A percentile compares a stretch with the other conserved stretches of the same genome.
Conservation (phyloP, 2,113 vertebrate genomes). For the Terrapene triunguis region DNA sequence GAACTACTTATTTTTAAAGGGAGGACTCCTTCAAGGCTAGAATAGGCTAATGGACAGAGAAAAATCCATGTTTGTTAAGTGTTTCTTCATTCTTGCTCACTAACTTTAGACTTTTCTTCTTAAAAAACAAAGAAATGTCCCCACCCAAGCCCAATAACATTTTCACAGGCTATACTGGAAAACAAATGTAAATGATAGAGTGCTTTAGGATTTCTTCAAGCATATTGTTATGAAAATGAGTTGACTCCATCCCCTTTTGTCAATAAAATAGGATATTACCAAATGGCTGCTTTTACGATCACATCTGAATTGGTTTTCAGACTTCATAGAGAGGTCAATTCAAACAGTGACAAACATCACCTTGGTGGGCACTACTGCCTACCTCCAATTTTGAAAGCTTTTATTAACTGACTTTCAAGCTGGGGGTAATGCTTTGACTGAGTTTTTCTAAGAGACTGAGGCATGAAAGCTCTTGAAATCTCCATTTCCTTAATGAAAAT, state of each 20-base stretch:
- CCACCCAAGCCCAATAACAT: not conserved
- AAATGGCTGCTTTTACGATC: conserved; percentile 56
- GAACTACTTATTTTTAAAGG: conserved; percentile 27
- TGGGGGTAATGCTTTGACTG: conserved; percentile 59
- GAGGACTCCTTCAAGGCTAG: conserved; percentile 26
- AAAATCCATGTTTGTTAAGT: conserved; percentile 2
- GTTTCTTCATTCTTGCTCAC: not conserved
- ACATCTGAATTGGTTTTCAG: conserved; percentile 67
- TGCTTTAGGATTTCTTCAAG: conserved; percentile 55
- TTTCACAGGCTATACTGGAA: conserved; percentile 33
- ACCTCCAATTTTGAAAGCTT: conserved; percentile 63
- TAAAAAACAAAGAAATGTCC: not conserved
- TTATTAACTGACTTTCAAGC: conserved; percentile 63
- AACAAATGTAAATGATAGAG: conserved; percentile 47
- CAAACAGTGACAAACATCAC: conserved; percentile 66
- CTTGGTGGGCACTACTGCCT: conserved; percentile 48
- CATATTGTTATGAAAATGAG: conserved; percentile 69
- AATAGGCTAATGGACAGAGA: conserved; percentile 15
- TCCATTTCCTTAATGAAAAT: conserved; percentile 74
- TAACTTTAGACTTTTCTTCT: not conserved
- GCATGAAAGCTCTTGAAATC: conserved; percentile 70
- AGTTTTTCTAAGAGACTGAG: conserved; percentile 46
- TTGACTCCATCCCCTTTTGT: conserved; percentile 58
- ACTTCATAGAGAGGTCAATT: conserved; percentile 62
- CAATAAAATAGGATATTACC: conserved; percentile 72